These are phyloP conservation scores for Paramacrobiotus metropolitanus DNA, from an alignment of 1,140 invertebrate genomes.

Conservation along the genomic window DNA sequence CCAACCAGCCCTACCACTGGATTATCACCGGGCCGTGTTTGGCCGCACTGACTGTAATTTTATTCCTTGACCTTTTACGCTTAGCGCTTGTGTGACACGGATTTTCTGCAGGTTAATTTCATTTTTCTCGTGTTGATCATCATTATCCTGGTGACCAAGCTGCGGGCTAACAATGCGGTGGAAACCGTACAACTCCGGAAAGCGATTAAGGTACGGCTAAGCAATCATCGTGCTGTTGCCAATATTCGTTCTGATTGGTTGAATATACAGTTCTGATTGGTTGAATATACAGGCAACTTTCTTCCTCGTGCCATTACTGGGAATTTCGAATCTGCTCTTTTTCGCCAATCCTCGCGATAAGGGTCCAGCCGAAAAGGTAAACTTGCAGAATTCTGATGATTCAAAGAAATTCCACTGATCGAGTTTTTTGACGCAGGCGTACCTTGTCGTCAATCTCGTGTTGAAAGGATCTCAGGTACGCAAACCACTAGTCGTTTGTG, in stretches of 20 bases:
- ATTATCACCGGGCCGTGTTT: conserved; percentile 26
- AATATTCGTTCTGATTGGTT: no score
- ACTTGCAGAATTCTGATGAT: background rate
- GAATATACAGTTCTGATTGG: no score
- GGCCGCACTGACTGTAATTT: conserved; percentile 24
- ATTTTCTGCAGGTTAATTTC: conserved; percentile 22
- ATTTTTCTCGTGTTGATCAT: conserved; percentile 29
- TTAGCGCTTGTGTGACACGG: background rate
- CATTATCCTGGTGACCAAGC: conserved; percentile 26
- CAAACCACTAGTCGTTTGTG: background rate
- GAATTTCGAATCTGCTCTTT: conserved; percentile 30
- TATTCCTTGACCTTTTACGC: background rate
- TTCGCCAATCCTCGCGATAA: conserved; percentile 26
- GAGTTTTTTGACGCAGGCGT: background rate
- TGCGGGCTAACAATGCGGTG: conserved; percentile 20
- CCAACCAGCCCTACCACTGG: conserved; percentile 20
- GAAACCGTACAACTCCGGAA: conserved; percentile 23
- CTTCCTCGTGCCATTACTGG: conserved; percentile 31
- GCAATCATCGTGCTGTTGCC: background rate
- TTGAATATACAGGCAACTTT: conserved; percentile 31
- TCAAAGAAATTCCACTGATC: background rate
- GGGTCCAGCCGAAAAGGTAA: background rate
- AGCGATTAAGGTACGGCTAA: conserved; percentile 11
- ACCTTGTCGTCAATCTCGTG: background rate
- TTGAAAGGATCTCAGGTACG: background rate